Base-by-base conservation (phyloP, 2,113 vertebrate species). In the Dicaeum eximium region DNA sequence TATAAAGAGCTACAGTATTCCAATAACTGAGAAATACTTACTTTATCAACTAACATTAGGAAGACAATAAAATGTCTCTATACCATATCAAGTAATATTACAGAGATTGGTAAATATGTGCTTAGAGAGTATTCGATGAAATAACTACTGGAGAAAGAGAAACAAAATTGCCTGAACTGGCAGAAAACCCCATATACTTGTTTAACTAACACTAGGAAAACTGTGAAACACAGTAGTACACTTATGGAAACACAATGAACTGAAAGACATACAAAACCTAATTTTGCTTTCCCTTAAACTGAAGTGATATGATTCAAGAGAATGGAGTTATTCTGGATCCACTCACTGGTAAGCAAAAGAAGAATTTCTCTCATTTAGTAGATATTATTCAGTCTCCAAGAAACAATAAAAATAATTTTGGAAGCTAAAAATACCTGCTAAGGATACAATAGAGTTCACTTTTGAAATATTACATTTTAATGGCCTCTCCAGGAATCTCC, bases 31-130 rank as follows among this genome's bases (percentile, higher is more conserved):
- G 61, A 95, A 96, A 95, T 84, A 84, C 81, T 95, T 87, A 84
- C 91, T 88, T 84, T 91, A 95, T 91, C 95, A 96, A 51, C 86
- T 78, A 91, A 88, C 92, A 96, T 93, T 93, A 93, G 38, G 86
- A 88, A 95, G 77, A 79, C 92, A 86, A 91, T 95, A 95, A 97
- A 97, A 90, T 83, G 88, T 20, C 62, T 92, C 88, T 94, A 80
- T 85, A 94, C 57, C 13, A 3, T 74, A 86, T 84, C 94, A 86
- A 84, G 72, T 71, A 80, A 91, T 80, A 91, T 96, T 92, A 91
- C 60, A 67, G 80, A 86, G 31, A 37, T 42, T 31, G 75, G 92
- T 86, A 93, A 93, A 94, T 93, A 94, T 22, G 72, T 84, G 80
- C 37, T 96, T 74, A 89, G 86, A 95, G 86, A 92, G 57, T 67